Conservation (phyloP, 2,888 invertebrate species). For the Drosophila infuscata region DNA sequence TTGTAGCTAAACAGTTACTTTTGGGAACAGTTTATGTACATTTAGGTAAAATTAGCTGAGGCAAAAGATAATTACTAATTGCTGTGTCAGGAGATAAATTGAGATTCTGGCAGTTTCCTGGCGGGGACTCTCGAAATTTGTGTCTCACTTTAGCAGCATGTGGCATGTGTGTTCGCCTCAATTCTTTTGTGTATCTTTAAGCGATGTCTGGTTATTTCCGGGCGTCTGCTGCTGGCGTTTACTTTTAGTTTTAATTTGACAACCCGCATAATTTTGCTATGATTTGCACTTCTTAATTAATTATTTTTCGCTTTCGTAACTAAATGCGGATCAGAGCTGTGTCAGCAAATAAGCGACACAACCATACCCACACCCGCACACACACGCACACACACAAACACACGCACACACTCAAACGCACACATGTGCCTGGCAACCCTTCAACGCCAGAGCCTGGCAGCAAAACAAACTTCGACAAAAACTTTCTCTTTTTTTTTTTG, state of each 20-base stretch:
- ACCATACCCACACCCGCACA: conserved; percentile 18
- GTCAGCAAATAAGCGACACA: conserved; percentile 60
- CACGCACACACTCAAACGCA: background rate
- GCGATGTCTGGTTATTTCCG: conserved; percentile 53
- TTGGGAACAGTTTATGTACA: background rate
- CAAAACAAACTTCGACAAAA: conserved; percentile 52
- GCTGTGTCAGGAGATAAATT: conserved; percentile 32
- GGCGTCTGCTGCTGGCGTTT: conserved; percentile 63
- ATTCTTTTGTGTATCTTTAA: conserved; percentile 48
- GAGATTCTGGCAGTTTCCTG: conserved; percentile 33
- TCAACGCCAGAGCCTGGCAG: conserved; percentile 20
- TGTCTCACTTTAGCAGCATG: conserved; percentile 2
- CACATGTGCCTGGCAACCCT: conserved; percentile 34
- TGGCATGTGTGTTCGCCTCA: conserved; percentile 1
- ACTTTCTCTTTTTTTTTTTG: conserved; percentile 33
- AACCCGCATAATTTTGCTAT: conserved; percentile 78
- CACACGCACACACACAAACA: conserved; percentile 8
- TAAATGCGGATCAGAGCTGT: conserved; percentile 62
- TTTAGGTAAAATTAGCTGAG: background rate
- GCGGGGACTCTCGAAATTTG: conserved; percentile 1
- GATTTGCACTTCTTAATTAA: conserved; percentile 80
- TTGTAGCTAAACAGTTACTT: background rate
- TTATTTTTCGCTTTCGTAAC: conserved; percentile 71
- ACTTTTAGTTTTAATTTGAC: conserved; percentile 68
- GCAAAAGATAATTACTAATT: conserved; percentile 26